A percentile compares a stretch with the other conserved stretches of the same genome.
Conservation (phyloP, 2,113 vertebrate genomes). For the Furnarius figulus region DNA sequence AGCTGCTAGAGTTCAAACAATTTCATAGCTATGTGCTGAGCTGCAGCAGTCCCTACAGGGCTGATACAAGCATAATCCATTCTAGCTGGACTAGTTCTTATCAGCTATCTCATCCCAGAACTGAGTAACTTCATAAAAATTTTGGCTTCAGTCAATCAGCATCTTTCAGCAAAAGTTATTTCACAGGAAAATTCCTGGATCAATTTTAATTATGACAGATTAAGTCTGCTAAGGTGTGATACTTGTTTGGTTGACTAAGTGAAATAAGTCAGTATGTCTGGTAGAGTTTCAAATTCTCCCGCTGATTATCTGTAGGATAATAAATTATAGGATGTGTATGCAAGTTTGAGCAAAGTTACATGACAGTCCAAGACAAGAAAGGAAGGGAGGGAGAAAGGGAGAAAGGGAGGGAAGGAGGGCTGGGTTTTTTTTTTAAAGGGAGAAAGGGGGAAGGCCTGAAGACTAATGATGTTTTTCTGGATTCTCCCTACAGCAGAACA, state of each 20-base stretch:
- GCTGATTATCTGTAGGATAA: background rate
- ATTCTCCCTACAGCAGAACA: background rate
- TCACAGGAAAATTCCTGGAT: background rate
- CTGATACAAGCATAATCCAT: background rate
- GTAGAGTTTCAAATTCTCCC: background rate
- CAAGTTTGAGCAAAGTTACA: background rate
- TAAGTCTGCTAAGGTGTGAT: background rate
- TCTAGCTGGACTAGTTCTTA: background rate
- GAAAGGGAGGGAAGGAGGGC: background rate
- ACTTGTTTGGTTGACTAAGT: background rate
- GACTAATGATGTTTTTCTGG: background rate
- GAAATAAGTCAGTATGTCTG: background rate
- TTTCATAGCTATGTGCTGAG: background rate
- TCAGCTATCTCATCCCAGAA: background rate
- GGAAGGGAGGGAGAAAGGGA: background rate
- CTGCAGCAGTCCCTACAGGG: background rate
- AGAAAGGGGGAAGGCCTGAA: background rate
- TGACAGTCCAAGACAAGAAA: background rate
- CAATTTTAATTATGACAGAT: background rate
- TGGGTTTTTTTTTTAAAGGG: background rate
- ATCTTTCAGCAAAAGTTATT: conserved; percentile 16
- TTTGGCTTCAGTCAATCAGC: background rate
- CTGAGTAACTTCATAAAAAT: background rate
- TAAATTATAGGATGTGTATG: background rate
- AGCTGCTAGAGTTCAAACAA: background rate